Evolutionary conservation across 37 sponge, comb jelly and placozoan genomes (phyloP).

Genomic region (Diacarnus erythraeanus): DNA sequence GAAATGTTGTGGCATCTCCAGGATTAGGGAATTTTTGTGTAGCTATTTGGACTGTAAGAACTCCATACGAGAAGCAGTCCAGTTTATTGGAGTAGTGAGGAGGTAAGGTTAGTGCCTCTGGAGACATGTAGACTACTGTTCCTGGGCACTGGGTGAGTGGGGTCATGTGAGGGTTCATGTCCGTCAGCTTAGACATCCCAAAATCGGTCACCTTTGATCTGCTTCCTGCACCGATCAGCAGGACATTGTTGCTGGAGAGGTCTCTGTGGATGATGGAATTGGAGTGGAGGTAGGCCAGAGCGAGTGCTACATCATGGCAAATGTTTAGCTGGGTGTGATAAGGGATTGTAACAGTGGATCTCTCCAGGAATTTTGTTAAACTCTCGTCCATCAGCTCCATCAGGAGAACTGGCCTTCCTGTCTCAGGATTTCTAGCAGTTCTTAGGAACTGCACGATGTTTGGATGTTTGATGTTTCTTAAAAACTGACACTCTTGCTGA

Average conservation of each 20-base stretch:
- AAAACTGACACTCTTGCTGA: not conserved
- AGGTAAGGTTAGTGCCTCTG: constrained; percentile 20
- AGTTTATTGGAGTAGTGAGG: constrained; percentile 3
- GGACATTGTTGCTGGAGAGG: constrained; percentile 14
- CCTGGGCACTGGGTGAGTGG: not conserved
- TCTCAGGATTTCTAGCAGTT: not conserved
- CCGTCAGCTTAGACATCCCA: constrained; percentile 8
- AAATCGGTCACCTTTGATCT: constrained; percentile 47
- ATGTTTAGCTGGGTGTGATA: not conserved
- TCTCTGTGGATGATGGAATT: not conserved
- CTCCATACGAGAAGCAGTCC: constrained; percentile 44
- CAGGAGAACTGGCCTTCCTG: not conserved
- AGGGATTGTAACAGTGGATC: not conserved
- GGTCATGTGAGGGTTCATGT: constrained; percentile 2
- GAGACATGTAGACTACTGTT: constrained; percentile 34
- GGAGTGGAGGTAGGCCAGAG: constrained; percentile 7
- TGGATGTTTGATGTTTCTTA: not conserved
- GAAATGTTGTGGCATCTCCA: not conserved
- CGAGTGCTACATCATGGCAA: not conserved
- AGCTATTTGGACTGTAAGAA: constrained; percentile 23
- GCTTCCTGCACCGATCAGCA: not conserved
- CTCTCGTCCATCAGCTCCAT: constrained; percentile 6
- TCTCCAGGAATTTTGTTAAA: not conserved
- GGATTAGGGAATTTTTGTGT: constrained; percentile 6
- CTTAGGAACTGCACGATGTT: not conserved